These are phyloP conservation scores for Equus przewalskii DNA, from an alignment of 2,113 vertebrate genomes.

Conservation along the genomic window DNA sequence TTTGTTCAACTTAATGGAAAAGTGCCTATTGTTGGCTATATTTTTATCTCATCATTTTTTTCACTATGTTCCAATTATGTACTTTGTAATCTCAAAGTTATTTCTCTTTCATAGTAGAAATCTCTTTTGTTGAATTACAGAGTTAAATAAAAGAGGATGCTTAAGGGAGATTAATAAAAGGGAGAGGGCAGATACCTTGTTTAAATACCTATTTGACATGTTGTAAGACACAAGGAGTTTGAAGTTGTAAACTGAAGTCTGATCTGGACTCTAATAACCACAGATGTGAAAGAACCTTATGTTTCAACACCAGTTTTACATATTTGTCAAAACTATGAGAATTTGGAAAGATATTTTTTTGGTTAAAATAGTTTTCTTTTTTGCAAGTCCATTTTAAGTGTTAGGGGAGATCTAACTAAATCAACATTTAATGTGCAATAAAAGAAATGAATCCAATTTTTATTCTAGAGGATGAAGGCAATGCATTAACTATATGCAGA, in stretches of 20 bases:
- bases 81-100: neutral
- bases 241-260: neutral
- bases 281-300: neutral
- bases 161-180: conserved; percentile 35
- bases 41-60: neutral
- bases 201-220: conserved; percentile 13
- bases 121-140: conserved; percentile 23
- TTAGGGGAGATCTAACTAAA: conserved; percentile 23
- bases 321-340: neutral
- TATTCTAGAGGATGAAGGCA: conserved; percentile 15
- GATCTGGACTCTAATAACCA: neutral
- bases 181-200: neutral
- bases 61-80: neutral
- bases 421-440: conserved; percentile 43
- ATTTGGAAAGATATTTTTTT: conserved; percentile 23
- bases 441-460: conserved; percentile 56
- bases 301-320: neutral
- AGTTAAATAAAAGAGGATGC: neutral
- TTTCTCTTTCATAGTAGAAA: conserved; percentile 26
- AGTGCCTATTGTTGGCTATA: neutral
- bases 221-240: neutral
- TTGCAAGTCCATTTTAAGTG: conserved; percentile 8
- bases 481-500: conserved; percentile 16
- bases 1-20: conserved; percentile 67
- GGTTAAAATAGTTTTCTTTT: conserved; percentile 29